phyloP scores from a whole-genome alignment of 2,888 invertebrate genomes.

The Conistra vaccinii region DNA sequence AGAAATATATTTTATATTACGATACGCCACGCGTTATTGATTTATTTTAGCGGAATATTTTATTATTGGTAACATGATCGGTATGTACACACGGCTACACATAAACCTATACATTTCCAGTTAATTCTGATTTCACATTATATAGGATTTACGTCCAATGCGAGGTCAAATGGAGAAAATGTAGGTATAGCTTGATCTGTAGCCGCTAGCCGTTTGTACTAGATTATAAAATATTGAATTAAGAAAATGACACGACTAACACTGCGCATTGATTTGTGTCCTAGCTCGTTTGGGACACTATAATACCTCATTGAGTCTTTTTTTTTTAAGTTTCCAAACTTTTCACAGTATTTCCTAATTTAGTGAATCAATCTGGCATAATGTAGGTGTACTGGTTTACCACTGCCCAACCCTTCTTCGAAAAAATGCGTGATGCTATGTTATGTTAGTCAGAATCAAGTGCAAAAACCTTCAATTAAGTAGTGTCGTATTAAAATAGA shows the following conservation, averaged over 20 bases:
- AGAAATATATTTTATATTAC: conserved; percentile 62
- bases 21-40: conserved; percentile 61
- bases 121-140: too few relatives aligned
- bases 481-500: neutral
- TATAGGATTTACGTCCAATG: too few relatives aligned
- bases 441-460: neutral
- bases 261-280: neutral
- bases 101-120: too few relatives aligned
- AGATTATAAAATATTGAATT: too few relatives aligned
- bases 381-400: neutral
- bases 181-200: too few relatives aligned
- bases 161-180: too few relatives aligned
- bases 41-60: conserved; percentile 57
- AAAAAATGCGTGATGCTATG: neutral
- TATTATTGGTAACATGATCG: conserved; percentile 39
- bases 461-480: neutral
- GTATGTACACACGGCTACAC: too few relatives aligned
- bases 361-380: neutral
- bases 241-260: too few relatives aligned
- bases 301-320: neutral
- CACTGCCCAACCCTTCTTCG: neutral
- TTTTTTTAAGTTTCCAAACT: neutral
- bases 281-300: neutral
- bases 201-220: too few relatives aligned
- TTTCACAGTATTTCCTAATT: neutral